phyloP scores from a whole-genome alignment of 1,140 invertebrate genomes.

The Augochlora pura region DNA sequence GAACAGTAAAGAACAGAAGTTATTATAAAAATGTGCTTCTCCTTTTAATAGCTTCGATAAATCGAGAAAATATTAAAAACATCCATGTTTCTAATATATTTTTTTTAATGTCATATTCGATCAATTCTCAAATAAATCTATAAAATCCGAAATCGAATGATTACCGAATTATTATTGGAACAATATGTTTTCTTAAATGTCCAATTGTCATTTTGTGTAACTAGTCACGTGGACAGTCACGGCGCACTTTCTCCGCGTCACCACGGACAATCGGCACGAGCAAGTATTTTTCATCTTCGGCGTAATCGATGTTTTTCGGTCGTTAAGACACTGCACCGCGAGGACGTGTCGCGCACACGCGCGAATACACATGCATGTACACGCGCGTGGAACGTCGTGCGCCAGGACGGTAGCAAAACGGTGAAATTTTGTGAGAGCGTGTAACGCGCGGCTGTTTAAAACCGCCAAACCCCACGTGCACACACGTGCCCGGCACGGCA shows the following conservation, averaged over 20 bases:
- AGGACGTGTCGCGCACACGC: no score
- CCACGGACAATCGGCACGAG: constrained; percentile 28
- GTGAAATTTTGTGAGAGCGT: constrained; percentile 65
- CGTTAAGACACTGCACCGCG: constrained; percentile 17
- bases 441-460: constrained; percentile 59
- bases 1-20: no score
- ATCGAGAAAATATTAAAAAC: no score
- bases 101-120: no score
- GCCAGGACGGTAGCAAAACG: constrained; percentile 27
- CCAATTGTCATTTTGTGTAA: constrained; percentile 16
- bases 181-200: no score
- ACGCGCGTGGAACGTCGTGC: constrained; percentile 17
- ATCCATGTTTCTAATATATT: no score
- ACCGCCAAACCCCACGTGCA: constrained; percentile 52
- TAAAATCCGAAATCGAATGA: no score
- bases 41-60: no score
- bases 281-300: constrained; percentile 47
- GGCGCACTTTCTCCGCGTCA: constrained; percentile 45
- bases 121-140: no score
- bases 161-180: no score
- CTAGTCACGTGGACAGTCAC: constrained; percentile 4
- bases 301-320: constrained; percentile 51
- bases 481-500: constrained; percentile 43
- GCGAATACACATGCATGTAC: neutral
- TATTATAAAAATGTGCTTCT: no score